Evolutionary conservation across 2,797 vertebrate genomes (phyloP).

Genomic region (Acrossocheilus fasciatus): DNA sequence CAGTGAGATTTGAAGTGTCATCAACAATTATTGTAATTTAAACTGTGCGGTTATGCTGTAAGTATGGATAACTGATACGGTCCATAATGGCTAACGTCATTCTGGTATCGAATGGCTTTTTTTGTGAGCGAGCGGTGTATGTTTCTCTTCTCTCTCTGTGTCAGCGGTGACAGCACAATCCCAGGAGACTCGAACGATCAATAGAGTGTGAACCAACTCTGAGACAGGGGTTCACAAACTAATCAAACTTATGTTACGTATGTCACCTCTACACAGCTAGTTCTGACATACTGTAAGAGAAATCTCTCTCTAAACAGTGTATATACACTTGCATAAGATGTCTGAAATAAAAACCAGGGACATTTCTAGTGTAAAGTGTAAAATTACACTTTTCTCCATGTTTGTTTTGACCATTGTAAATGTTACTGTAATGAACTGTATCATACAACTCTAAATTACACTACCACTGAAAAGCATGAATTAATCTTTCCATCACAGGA

Average conservation of each 20-base stretch:
- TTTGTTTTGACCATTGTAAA: not conserved
- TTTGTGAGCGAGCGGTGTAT: conserved; percentile 15
- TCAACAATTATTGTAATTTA: conserved; percentile 10
- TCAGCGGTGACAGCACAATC: conserved; percentile 19
- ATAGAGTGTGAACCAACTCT: conserved; percentile 30
- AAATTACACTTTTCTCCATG: not conserved
- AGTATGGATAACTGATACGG: conserved; percentile 26
- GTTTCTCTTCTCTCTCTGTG: conserved; percentile 5
- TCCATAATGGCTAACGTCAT: conserved; percentile 1
- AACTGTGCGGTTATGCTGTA: conserved; percentile 18
- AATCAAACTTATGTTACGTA: conserved; percentile 30
- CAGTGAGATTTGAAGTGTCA: not conserved
- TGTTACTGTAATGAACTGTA: not conserved
- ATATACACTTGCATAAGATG: not conserved
- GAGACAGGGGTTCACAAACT: conserved; percentile 24
- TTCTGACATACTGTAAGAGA: not conserved
- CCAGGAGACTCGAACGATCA: conserved; percentile 27
- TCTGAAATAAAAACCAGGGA: not conserved
- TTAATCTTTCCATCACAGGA: not conserved
- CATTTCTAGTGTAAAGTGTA: not conserved
- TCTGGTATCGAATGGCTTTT: conserved; percentile 8
- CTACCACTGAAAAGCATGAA: not conserved
- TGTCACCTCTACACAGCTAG: conserved; percentile 8
- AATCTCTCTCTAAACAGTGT: not conserved
- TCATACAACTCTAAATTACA: not conserved